These are phyloP conservation scores for Micropoecilia bifurca DNA, from an alignment of 2,797 vertebrate species.

Conservation along the genomic window DNA sequence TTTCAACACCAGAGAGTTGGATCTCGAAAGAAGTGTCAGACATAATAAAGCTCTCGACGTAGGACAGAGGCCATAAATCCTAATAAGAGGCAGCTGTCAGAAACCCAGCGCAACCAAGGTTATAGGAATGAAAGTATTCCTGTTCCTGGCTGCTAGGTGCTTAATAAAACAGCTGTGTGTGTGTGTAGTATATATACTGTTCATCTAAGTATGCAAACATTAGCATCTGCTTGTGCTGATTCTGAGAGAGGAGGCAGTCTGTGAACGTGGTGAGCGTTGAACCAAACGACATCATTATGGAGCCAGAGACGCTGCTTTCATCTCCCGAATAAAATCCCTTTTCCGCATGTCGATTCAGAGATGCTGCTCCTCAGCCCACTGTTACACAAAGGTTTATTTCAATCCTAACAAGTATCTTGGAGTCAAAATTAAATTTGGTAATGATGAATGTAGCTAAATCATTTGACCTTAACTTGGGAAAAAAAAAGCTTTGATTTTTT, in stretches of 20 bases:
- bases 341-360: neutral
- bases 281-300: slow-evolving; percentile 51
- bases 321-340: slow-evolving; percentile 26
- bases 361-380: neutral
- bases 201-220: slow-evolving; percentile 37
- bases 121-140: neutral
- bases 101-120: slow-evolving; percentile 4
- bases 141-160: neutral
- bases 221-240: slow-evolving; percentile 56
- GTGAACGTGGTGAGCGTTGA: slow-evolving; percentile 44
- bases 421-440: neutral
- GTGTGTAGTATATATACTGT: neutral
- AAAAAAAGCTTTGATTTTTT: no score
- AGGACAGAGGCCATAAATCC: slow-evolving; percentile 26
- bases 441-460: neutral
- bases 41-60: slow-evolving; percentile 24
- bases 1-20: slow-evolving; percentile 28
- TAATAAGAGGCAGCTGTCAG: slow-evolving; percentile 31
- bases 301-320: slow-evolving; percentile 38
- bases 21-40: slow-evolving; percentile 30
- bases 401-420: neutral
- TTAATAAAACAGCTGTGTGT: neutral
- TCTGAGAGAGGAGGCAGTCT: neutral
- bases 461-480: neutral
- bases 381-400: neutral